These are phyloP conservation scores for Psittacula cyanocephala DNA, from an alignment of 2,113 vertebrate species.

Conservation along the genomic window DNA sequence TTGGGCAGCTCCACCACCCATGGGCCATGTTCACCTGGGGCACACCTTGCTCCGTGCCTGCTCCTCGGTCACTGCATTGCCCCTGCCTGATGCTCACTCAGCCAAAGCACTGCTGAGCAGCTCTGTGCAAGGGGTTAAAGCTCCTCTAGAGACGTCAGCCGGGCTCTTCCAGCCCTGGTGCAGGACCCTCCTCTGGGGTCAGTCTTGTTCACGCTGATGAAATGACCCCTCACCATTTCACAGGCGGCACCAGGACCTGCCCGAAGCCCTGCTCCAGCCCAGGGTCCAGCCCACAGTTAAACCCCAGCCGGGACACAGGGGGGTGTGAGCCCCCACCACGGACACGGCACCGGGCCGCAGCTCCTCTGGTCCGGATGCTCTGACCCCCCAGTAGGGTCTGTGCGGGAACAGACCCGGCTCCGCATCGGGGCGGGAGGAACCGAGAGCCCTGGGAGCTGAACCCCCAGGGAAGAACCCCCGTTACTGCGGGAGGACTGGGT, in stretches of 20 bases:
- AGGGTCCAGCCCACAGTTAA: no score
- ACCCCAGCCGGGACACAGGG: background rate
- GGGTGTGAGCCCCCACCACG: no score
- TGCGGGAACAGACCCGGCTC: background rate
- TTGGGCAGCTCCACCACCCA: accelerated
- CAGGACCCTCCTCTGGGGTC: background rate
- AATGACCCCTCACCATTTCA: background rate
- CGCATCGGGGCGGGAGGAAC: background rate
- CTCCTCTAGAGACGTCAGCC: accelerated
- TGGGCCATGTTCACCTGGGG: accelerated
- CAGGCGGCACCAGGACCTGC: background rate
- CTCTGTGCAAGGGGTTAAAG: background rate
- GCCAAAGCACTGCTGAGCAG: accelerated
- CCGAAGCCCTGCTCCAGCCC: no score
- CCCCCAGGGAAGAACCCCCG: background rate
- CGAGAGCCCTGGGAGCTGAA: background rate
- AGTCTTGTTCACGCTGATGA: background rate
- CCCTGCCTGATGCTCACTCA: background rate
- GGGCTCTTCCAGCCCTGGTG: accelerated
- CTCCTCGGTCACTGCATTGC: background rate
- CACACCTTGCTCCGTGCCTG: background rate
- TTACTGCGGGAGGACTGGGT: no score
- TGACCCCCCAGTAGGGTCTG: background rate
- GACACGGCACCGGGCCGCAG: background rate
- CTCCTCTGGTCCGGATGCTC: background rate